These are phyloP conservation scores for Cossypha dichroa DNA, from an alignment of 2,797 vertebrate species.

Conservation along the genomic window DNA sequence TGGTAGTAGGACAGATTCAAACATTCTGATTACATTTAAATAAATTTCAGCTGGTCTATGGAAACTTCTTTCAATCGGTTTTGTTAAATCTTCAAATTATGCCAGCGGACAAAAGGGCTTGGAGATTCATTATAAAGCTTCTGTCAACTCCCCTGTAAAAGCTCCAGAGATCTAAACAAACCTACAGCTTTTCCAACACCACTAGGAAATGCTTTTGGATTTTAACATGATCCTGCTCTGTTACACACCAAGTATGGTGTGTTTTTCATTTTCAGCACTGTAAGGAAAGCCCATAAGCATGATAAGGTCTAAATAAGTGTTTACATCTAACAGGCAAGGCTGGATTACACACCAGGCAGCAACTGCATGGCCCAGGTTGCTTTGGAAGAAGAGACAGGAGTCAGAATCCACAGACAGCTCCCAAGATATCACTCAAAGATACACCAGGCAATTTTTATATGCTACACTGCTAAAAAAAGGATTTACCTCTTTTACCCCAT, in stretches of 20 bases:
- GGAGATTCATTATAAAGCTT: background rate
- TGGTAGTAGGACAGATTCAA: background rate
- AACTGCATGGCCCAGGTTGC: background rate
- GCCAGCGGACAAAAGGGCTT: conserved; percentile 13
- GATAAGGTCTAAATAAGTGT: background rate
- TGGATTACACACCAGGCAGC: background rate
- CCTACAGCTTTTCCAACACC: background rate
- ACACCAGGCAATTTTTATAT: background rate
- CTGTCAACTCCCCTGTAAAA: conserved; percentile 7
- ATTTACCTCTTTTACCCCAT: background rate
- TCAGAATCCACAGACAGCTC: background rate
- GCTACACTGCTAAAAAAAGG: background rate
- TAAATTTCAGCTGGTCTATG: conserved; percentile 9
- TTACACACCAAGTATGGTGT: background rate
- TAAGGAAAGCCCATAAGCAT: background rate
- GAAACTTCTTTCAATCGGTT: conserved; percentile 1
- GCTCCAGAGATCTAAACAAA: conserved; percentile 29
- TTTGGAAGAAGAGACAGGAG: background rate
- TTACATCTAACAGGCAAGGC: background rate
- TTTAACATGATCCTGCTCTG: conserved; percentile 14
- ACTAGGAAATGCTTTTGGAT: background rate
- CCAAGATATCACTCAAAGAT: background rate
- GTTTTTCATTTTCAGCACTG: background rate
- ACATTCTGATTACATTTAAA: conserved; percentile 16
- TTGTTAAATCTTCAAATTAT: background rate